Percentiles rank a stretch among this genome's conserved stretches.
These are phyloP conservation scores for Huso huso DNA, from an alignment of 2,797 vertebrate species.

Conservation along the genomic window DNA sequence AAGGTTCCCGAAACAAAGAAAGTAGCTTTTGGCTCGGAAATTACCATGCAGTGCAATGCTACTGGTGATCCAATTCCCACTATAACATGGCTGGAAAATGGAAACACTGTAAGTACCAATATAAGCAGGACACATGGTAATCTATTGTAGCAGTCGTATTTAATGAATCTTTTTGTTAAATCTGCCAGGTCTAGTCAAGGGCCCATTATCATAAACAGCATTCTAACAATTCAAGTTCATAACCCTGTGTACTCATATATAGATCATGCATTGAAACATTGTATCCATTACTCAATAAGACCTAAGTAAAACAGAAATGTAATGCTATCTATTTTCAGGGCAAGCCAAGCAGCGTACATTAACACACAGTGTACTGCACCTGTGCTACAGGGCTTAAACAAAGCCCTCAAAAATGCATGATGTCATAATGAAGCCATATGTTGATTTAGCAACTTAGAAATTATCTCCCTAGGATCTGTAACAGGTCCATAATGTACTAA, in stretches of 20 bases:
- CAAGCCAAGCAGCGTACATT: no score
- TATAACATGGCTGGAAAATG: constrained; percentile 92
- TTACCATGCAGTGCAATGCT: constrained; percentile 76
- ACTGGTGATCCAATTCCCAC: constrained; percentile 84
- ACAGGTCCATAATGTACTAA: no score
- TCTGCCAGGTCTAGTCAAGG: no score
- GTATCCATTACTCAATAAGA: constrained; percentile 10
- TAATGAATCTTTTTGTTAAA: no score
- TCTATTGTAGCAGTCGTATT: no score
- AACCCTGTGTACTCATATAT: constrained; percentile 14
- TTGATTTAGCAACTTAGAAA: no score
- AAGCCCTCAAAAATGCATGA: no score
- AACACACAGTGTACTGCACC: no score
- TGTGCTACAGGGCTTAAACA: no score
- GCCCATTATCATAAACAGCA: constrained; percentile 24
- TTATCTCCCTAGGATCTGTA: no score
- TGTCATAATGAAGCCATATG: no score
- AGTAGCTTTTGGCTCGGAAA: constrained; percentile 78
- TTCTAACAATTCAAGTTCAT: constrained; percentile 21
- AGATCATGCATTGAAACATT: constrained; percentile 22
- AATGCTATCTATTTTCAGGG: not conserved
- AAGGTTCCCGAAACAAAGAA: constrained; percentile 84
- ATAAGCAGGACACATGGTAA: not conserved
- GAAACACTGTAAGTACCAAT: constrained; percentile 76
- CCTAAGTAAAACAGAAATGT: not conserved